phyloP scores from a whole-genome alignment of 1,140 invertebrate genomes.

The Cylas formicarius region DNA sequence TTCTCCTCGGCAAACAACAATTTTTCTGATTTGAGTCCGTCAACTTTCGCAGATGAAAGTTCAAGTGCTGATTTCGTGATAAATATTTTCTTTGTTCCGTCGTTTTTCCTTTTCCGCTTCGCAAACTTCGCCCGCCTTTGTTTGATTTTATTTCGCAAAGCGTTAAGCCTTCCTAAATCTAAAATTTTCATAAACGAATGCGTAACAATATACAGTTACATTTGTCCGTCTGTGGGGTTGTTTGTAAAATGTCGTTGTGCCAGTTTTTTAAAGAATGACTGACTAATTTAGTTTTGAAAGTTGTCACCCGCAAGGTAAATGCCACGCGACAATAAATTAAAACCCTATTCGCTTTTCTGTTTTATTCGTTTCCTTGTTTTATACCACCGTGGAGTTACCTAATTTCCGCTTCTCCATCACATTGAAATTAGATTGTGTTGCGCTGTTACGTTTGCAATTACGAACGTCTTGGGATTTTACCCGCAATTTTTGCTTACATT shows the following conservation, averaged over 20 bases:
- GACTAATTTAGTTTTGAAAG: slow-evolving; percentile 17
- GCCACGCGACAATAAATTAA: slow-evolving; percentile 14
- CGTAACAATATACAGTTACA: no score
- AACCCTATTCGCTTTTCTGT: slow-evolving; percentile 14
- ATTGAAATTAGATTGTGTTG: slow-evolving; percentile 20
- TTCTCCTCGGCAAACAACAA: not conserved
- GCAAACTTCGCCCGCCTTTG: no score
- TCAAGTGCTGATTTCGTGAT: not conserved
- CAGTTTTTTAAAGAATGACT: slow-evolving; percentile 11
- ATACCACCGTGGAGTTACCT: slow-evolving; percentile 16
- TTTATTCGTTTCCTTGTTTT: slow-evolving; percentile 18
- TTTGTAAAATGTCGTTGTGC: no score
- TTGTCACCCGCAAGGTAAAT: slow-evolving; percentile 16
- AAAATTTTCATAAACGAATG: no score
- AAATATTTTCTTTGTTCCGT: not conserved
- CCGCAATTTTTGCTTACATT: no score
- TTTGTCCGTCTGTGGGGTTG: no score
- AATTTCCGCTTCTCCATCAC: slow-evolving; percentile 17
- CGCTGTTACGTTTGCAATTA: no score
- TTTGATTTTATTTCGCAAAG: no score
- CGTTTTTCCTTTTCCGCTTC: no score
- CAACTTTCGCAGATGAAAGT: not conserved
- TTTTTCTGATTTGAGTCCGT: slow-evolving; percentile 2
- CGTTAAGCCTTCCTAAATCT: no score
- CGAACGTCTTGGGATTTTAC: no score